Percentiles rank a stretch among this genome's conserved stretches.
Conservation (phyloP, 1,140 invertebrate genomes). For the Gyrodactylus salaris region DNA sequence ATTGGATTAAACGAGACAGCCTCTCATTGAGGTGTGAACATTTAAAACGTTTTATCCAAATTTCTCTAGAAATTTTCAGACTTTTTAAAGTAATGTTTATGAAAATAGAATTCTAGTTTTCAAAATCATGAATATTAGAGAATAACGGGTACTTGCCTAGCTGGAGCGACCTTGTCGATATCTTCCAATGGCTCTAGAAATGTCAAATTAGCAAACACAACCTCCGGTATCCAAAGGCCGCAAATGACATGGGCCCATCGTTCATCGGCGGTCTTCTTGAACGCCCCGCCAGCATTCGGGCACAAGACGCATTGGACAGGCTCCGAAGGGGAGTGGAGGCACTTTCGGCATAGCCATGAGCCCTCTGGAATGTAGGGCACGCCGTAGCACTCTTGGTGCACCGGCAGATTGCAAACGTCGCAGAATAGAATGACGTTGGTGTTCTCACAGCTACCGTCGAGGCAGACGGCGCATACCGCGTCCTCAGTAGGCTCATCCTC, state of each 20-base stretch:
- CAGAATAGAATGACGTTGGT: slow-evolving; percentile 82
- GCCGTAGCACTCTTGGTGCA: slow-evolving; percentile 95
- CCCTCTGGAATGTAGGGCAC: slow-evolving; percentile 95
- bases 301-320: slow-evolving; percentile 82
- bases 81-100: no score
- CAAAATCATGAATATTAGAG: background rate
- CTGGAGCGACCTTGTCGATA: slow-evolving; percentile 65
- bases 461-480: slow-evolving; percentile 70
- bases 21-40: no score
- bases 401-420: slow-evolving; percentile 94
- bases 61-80: no score
- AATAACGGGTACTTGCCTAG: slow-evolving; percentile 22
- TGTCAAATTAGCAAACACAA: slow-evolving; percentile 51
- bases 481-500: slow-evolving; percentile 41
- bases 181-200: slow-evolving; percentile 87
- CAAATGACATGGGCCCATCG: slow-evolving; percentile 95
- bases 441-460: slow-evolving; percentile 69
- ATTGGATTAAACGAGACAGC: no score
- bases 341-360: slow-evolving; percentile 73
- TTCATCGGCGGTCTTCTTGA: slow-evolving; percentile 68
- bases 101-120: no score
- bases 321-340: slow-evolving; percentile 65
- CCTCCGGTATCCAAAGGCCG: slow-evolving; percentile 91
- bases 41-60: no score
- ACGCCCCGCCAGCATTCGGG: slow-evolving; percentile 82